phyloP scores from a whole-genome alignment of 2,888 invertebrate genomes.

The Epistrophe eligans region DNA sequence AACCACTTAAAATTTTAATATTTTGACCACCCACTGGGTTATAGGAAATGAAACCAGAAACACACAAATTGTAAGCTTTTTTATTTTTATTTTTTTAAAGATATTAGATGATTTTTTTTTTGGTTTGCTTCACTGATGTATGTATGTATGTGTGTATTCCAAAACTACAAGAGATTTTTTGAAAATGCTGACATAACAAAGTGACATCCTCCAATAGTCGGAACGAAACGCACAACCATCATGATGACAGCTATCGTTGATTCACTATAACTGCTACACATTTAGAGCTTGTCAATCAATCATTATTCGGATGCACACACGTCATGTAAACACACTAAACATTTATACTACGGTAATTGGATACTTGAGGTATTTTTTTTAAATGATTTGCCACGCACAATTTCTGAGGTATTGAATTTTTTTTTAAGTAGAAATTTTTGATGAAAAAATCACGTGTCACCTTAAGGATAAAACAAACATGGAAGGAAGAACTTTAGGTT shows the following conservation, averaged over 20 bases:
- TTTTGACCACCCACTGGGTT: constrained; percentile 6
- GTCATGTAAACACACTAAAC: constrained; percentile 60
- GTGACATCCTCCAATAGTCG: constrained; percentile 27
- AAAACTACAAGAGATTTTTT: not conserved
- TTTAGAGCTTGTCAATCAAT: constrained; percentile 70
- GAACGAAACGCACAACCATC: constrained; percentile 51
- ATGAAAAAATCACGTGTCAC: constrained; percentile 59
- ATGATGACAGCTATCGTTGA: constrained; percentile 61
- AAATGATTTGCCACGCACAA: constrained; percentile 35
- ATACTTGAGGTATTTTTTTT: constrained; percentile 26
- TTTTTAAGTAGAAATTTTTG: constrained; percentile 7
- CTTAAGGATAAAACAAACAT: constrained; percentile 15
- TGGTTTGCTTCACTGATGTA: constrained; percentile 11
- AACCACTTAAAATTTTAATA: not conserved
- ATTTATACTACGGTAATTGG: constrained; percentile 29
- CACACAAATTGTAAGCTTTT: constrained; percentile 20
- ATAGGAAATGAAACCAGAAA: constrained; percentile 2
- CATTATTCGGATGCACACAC: constrained; percentile 59
- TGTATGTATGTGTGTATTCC: constrained; percentile 4
- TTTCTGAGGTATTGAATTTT: constrained; percentile 9
- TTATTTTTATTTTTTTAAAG: constrained; percentile 1
- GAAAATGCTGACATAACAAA: constrained; percentile 39
- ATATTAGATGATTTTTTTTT: not conserved
- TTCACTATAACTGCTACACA: constrained; percentile 60
- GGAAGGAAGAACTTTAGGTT: not conserved